Conservation (phyloP, 1,140 invertebrate genomes). For the Drosophila orosa region DNA sequence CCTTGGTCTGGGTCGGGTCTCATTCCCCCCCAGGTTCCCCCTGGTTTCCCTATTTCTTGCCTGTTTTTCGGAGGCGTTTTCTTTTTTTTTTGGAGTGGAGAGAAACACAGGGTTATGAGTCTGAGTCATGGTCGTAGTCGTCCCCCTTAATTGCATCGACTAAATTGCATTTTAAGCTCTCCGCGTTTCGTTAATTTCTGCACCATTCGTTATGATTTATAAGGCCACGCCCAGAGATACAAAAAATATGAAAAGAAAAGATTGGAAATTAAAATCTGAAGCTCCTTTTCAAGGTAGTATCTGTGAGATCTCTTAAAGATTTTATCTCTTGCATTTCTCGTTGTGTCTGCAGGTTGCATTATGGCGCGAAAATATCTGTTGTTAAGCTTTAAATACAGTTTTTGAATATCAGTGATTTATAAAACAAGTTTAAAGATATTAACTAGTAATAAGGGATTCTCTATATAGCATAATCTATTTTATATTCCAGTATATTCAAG, state of each 20-base stretch:
- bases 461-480: too few relatives aligned
- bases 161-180: slow-evolving; percentile 77
- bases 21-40: neutral
- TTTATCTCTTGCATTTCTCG: neutral
- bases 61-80: slow-evolving; percentile 5
- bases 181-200: slow-evolving; percentile 48
- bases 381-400: slow-evolving; percentile 1
- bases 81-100: neutral
- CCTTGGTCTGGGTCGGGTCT: too few relatives aligned
- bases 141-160: slow-evolving; percentile 67
- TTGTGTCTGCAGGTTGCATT: slow-evolving; percentile 3
- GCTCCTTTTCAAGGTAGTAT: slow-evolving; percentile 16
- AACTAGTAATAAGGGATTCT: too few relatives aligned
- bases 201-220: slow-evolving; percentile 40
- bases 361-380: neutral
- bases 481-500: neutral
- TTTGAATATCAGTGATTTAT: neutral
- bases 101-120: neutral
- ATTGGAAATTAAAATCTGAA: slow-evolving; percentile 1
- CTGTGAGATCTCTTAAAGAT: slow-evolving; percentile 2
- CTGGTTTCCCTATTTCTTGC: neutral
- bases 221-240: slow-evolving; percentile 17
- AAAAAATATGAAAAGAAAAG: neutral
- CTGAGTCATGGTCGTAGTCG: slow-evolving; percentile 37
- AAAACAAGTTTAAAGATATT: neutral